Conservation (phyloP, 35 echinoderm and acorn worm species). For the Stichopus chloronotus region DNA sequence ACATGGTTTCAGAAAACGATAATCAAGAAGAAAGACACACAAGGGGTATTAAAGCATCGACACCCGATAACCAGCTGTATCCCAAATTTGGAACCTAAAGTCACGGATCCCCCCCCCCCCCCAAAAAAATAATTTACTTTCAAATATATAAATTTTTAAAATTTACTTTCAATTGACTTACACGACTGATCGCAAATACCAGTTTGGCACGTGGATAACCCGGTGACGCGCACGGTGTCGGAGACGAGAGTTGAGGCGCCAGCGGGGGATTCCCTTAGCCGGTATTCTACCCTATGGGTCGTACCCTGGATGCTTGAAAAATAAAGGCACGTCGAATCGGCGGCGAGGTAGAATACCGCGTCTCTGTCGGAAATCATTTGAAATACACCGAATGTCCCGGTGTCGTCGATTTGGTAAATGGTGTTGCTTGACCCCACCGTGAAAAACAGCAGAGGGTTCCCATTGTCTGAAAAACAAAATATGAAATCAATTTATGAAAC, state of each 20-base stretch:
- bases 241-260: background rate
- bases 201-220: background rate
- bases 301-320: background rate
- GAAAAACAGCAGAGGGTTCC: background rate
- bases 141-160: too few species aligned
- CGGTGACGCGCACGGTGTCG: background rate
- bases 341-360: background rate
- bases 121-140: background rate
- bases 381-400: background rate
- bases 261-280: background rate
- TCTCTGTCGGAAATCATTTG: background rate
- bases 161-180: background rate
- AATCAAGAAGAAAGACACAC: too few species aligned
- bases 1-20: too few species aligned
- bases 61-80: too few species aligned
- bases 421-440: background rate
- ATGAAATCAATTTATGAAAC: too few species aligned
- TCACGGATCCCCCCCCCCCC: too few species aligned
- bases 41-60: too few species aligned
- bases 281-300: background rate
- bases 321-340: background rate
- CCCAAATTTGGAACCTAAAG: too few species aligned
- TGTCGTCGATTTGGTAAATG: background rate
- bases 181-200: background rate
- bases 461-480: too few species aligned